Conservation (phyloP, 1,140 invertebrate species). For the Conus betulinus region DNA sequence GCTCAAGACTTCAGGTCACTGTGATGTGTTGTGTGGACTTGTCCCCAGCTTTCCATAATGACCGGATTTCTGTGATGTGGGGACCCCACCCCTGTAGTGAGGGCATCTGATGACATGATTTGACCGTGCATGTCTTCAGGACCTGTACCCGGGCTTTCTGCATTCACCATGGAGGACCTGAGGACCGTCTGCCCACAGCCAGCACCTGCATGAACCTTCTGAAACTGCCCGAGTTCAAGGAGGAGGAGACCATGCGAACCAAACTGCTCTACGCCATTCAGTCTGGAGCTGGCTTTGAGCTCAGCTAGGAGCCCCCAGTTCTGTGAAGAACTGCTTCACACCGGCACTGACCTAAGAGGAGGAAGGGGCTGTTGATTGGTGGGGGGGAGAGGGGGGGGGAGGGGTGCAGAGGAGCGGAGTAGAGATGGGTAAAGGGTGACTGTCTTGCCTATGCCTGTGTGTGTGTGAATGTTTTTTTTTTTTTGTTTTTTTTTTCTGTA, state of each 20-base stretch:
- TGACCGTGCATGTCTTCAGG: slow-evolving; percentile 77
- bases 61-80: not conserved
- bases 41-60: not conserved
- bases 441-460: not conserved
- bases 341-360: not conserved
- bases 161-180: slow-evolving; percentile 90
- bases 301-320: slow-evolving; percentile 77
- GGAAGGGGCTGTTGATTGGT: not conserved
- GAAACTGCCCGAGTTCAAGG: slow-evolving; percentile 93
- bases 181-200: slow-evolving; percentile 93
- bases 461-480: not conserved
- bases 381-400: not conserved
- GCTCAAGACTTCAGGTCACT: no score
- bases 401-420: no score
- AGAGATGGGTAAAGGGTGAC: no score
- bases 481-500: no score
- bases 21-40: no score
- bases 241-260: slow-evolving; percentile 85
- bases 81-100: not conserved
- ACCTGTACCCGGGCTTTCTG: slow-evolving; percentile 96
- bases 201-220: slow-evolving; percentile 99
- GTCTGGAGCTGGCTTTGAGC: slow-evolving; percentile 95
- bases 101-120: not conserved
- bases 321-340: not conserved
- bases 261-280: slow-evolving; percentile 96